Conservation (phyloP, 2,888 invertebrate genomes). For the Metallyticus violacea region DNA sequence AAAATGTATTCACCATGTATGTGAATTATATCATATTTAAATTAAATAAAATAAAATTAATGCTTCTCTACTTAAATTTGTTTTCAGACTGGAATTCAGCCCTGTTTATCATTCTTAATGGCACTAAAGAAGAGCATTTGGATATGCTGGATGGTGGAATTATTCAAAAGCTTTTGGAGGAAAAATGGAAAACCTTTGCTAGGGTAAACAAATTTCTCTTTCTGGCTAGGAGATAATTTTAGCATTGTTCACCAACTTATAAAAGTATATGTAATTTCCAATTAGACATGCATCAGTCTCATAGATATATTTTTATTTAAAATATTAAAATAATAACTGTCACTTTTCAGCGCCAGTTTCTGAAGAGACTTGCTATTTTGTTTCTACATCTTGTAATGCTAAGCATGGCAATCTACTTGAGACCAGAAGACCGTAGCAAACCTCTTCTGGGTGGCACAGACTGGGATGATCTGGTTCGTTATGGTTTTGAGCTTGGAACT, state of each 20-base stretch:
- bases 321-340: neutral
- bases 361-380: constrained; percentile 85
- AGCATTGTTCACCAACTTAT: too few relatives aligned
- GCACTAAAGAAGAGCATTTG: constrained; percentile 95
- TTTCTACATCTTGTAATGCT: constrained; percentile 83
- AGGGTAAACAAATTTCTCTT: constrained; percentile 56
- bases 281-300: too few relatives aligned
- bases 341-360: constrained; percentile 76
- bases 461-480: constrained; percentile 54
- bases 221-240: too few relatives aligned
- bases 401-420: constrained; percentile 85
- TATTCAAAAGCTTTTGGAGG: constrained; percentile 92
- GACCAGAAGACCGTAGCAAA: constrained; percentile 66
- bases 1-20: too few relatives aligned
- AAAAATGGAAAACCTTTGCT: constrained; percentile 99
- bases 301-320: neutral
- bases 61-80: too few relatives aligned
- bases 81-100: constrained; percentile 96
- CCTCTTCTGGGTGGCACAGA: constrained; percentile 56
- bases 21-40: too few relatives aligned
- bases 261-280: too few relatives aligned
- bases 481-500: constrained; percentile 81
- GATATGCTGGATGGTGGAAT: constrained; percentile 99
- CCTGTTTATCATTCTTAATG: constrained; percentile 94
- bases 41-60: too few relatives aligned